Conservation (phyloP, 2,113 vertebrate species). For the Cephalopterus ornatus region DNA sequence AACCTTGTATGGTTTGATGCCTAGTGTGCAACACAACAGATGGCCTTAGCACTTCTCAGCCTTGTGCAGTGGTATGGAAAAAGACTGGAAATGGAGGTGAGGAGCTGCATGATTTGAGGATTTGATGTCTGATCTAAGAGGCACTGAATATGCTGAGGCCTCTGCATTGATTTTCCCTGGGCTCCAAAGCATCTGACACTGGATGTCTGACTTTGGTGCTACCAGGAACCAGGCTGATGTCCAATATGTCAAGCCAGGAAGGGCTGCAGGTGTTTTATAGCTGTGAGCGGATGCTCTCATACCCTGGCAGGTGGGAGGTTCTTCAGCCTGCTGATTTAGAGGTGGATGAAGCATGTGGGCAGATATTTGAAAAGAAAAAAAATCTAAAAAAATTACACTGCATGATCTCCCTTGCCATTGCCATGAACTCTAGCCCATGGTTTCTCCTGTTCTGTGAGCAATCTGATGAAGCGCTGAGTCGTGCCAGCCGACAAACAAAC, state of each 20-base stretch:
- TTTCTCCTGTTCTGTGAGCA: background rate
- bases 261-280: accelerated
- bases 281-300: accelerated
- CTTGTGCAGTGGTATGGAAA: background rate
- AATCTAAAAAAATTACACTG: no score
- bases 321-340: background rate
- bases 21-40: background rate
- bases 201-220: background rate
- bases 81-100: background rate
- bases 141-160: background rate
- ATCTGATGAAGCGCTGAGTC: background rate
- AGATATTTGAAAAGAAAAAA: background rate
- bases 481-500: background rate
- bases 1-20: background rate
- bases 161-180: background rate
- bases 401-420: background rate
- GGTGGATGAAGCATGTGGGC: background rate
- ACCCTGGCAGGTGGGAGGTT: background rate
- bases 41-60: background rate
- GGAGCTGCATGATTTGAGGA: background rate
- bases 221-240: background rate
- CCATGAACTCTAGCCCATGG: accelerated
- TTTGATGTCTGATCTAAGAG: background rate
- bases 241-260: background rate
- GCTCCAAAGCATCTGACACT: background rate